These are phyloP conservation scores for Montifringilla adamsi DNA, from an alignment of 2,113 vertebrate species.

Conservation along the genomic window DNA sequence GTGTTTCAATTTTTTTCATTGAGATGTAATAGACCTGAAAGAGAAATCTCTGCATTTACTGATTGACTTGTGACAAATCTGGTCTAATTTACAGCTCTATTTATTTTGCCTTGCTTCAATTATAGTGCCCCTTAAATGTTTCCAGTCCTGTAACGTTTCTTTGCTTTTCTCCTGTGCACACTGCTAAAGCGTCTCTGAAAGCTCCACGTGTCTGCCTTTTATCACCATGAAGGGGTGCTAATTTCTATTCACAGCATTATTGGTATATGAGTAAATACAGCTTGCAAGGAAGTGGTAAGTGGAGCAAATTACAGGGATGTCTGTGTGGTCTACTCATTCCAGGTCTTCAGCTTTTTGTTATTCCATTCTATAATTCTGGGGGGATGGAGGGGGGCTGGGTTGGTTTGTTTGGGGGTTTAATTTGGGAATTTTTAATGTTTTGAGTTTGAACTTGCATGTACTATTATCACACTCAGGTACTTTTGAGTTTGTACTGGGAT, in stretches of 20 bases:
- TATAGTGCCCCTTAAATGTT: background rate
- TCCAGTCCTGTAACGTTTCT: background rate
- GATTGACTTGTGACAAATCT: background rate
- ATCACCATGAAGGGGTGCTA: background rate
- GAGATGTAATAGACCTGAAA: background rate
- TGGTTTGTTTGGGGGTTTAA: background rate
- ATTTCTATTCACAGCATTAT: background rate
- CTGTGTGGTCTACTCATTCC: background rate
- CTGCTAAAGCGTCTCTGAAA: background rate
- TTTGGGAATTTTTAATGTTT: background rate
- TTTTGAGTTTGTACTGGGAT: background rate
- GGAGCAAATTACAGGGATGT: background rate
- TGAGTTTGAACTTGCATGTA: background rate
- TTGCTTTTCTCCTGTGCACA: background rate
- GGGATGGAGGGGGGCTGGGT: fast-evolving
- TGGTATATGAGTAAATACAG: background rate
- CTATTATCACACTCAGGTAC: fast-evolving
- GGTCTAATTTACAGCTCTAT: background rate
- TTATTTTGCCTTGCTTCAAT: background rate
- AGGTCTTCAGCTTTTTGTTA: background rate
- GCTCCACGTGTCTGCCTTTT: background rate
- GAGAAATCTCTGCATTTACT: background rate
- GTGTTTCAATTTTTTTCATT: background rate
- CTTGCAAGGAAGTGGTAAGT: background rate
- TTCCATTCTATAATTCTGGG: background rate